Conservation (phyloP, 2,113 vertebrate species). For the Crotalus viridis region DNA sequence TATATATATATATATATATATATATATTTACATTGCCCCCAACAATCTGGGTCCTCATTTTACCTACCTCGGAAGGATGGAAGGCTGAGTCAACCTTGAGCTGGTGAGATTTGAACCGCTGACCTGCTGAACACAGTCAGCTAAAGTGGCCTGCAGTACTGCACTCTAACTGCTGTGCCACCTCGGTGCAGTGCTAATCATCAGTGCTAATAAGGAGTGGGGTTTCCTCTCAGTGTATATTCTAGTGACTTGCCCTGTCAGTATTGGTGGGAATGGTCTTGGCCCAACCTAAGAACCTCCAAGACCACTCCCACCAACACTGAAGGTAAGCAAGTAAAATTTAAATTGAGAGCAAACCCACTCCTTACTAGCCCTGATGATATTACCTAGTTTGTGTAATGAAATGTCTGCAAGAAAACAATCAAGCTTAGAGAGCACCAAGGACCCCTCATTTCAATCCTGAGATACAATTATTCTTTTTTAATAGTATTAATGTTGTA, state of each 20-base stretch:
- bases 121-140: too few species aligned
- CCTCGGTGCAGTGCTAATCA: not conserved
- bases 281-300: not conserved
- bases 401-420: not conserved
- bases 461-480: not conserved
- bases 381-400: not conserved
- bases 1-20: too few species aligned
- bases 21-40: too few species aligned
- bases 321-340: not conserved
- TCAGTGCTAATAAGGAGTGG: too few species aligned
- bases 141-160: too few species aligned
- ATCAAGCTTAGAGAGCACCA: not conserved
- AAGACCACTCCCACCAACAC: not conserved
- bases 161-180: too few species aligned
- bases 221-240: not conserved
- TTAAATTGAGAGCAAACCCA: not conserved
- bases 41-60: too few species aligned
- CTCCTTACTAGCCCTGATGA: not conserved
- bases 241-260: not conserved
- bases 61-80: too few species aligned
- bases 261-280: not conserved
- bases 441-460: not conserved
- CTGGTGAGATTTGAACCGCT: too few species aligned
- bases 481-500: not conserved
- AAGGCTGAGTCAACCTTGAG: too few species aligned